phyloP scores from a whole-genome alignment of 1,140 invertebrate genomes.

The Psilanteris sp. region DNA sequence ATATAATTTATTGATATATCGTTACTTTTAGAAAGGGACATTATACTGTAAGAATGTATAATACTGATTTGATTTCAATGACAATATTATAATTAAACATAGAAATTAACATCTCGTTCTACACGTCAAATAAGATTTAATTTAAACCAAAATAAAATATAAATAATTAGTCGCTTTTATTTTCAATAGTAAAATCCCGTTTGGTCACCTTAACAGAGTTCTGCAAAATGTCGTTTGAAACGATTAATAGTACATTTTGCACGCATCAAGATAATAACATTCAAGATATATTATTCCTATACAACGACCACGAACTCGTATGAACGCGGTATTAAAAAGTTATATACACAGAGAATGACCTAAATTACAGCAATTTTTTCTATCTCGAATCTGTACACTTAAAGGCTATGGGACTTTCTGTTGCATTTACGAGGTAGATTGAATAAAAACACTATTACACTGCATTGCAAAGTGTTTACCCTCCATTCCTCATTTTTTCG shows the following conservation, averaged over 20 bases:
- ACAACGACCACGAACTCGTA: constrained; percentile 14
- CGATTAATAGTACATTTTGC: constrained; percentile 41
- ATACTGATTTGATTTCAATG: no score
- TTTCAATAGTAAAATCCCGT: no score
- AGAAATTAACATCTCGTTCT: no score
- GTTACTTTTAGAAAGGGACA: no score
- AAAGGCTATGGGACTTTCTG: constrained; percentile 33
- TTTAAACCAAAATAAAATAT: no score
- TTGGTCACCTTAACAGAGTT: constrained; percentile 1
- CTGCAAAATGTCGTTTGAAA: constrained; percentile 14
- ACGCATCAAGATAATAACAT: constrained; percentile 43
- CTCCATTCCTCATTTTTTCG: constrained; percentile 19
- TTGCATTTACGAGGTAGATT: constrained; percentile 39
- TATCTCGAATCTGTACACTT: constrained; percentile 39
- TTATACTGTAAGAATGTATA: no score
- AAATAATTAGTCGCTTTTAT: no score
- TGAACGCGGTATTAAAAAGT: constrained; percentile 36
- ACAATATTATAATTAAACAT: no score
- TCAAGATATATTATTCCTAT: constrained; percentile 38
- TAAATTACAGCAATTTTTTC: constrained; percentile 55
- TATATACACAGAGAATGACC: constrained; percentile 35
- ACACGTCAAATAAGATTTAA: no score
- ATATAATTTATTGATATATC: no score
- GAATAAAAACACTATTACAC: constrained; percentile 48
- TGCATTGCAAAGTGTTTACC: constrained; percentile 23